Conservation (phyloP, 2,797 vertebrate species). For the Allobates femoralis region DNA sequence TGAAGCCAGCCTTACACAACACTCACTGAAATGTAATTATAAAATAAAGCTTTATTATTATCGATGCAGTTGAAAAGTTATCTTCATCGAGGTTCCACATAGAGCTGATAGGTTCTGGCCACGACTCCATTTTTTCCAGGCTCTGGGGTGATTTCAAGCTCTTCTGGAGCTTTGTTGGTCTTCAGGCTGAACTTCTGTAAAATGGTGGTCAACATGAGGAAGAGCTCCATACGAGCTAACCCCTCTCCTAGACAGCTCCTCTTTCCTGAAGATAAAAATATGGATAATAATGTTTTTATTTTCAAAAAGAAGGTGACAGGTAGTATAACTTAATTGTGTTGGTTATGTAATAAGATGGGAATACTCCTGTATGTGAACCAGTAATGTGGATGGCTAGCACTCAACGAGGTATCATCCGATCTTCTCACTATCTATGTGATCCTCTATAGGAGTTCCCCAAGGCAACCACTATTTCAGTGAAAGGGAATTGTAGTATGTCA, state of each 20-base stretch:
- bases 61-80: background rate
- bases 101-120: constrained; percentile 14
- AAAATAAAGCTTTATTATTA: background rate
- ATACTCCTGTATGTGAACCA: too few relatives aligned
- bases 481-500: too few relatives aligned
- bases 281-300: background rate
- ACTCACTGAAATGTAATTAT: too few relatives aligned
- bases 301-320: too few relatives aligned
- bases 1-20: too few relatives aligned
- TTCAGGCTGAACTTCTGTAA: constrained; percentile 45
- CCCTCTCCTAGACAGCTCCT: constrained; percentile 43
- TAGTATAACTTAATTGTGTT: too few relatives aligned
- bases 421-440: too few relatives aligned
- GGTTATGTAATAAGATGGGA: too few relatives aligned
- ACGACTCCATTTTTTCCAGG: constrained; percentile 21
- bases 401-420: too few relatives aligned
- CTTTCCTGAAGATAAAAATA: constrained; percentile 8
- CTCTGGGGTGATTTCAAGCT: constrained; percentile 48
- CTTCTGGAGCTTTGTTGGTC: background rate
- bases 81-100: background rate
- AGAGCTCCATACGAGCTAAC: constrained; percentile 36
- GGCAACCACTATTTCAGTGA: too few relatives aligned
- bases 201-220: constrained; percentile 18
- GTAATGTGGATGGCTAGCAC: too few relatives aligned
- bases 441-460: too few relatives aligned